phyloP scores from a whole-genome alignment of 2,797 vertebrate species.

The Sibirionetta formosa region DNA sequence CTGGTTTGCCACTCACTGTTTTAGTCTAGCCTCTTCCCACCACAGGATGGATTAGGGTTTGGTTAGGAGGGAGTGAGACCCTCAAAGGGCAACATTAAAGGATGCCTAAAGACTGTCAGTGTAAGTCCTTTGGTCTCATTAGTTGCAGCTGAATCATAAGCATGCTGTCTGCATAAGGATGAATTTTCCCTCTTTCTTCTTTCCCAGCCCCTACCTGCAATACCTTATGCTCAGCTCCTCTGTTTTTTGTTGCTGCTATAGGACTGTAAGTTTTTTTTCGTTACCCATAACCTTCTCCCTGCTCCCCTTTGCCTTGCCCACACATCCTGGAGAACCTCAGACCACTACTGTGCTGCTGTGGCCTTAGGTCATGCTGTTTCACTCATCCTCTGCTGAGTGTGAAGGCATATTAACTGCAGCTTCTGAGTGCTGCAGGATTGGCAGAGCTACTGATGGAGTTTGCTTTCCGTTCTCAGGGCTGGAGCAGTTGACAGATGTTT shows the following conservation, averaged over 20 bases:
- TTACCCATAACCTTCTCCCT: not conserved
- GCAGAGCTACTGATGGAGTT: not conserved
- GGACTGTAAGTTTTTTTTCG: not conserved
- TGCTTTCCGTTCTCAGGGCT: not conserved
- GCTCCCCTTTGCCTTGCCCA: not conserved
- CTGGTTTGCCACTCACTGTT: not conserved
- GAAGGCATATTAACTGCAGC: not conserved
- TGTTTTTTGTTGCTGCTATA: not conserved
- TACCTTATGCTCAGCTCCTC: not conserved
- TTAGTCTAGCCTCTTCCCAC: not conserved
- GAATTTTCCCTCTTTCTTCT: not conserved
- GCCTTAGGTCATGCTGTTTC: not conserved
- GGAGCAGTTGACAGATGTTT: constrained; percentile 44
- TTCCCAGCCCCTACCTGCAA: not conserved
- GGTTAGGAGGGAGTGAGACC: not conserved
- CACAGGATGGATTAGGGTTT: not conserved
- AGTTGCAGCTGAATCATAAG: not conserved
- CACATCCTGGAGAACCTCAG: not conserved
- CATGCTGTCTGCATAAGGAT: rapidly evolving
- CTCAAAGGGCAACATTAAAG: not conserved
- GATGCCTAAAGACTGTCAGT: not conserved
- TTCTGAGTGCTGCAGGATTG: not conserved
- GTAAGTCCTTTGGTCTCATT: not conserved
- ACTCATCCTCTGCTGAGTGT: not conserved
- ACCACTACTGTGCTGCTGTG: not conserved